phyloP scores from a whole-genome alignment of 2,888 invertebrate species.

The Agrypnus murinus region DNA sequence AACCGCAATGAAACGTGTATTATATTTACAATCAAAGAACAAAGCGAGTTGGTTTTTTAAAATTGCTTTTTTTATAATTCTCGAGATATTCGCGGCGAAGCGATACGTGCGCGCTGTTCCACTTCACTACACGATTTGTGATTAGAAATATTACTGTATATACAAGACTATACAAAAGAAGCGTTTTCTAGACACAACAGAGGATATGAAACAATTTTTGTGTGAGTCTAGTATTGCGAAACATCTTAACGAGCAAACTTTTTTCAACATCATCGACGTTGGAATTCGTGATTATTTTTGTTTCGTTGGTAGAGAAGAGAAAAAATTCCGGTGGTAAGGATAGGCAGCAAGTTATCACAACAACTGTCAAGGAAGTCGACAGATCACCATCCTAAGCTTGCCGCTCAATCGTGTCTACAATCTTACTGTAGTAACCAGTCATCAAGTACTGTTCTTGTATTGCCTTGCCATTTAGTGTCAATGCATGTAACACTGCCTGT shows the following conservation, averaged over 20 bases:
- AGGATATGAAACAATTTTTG: constrained; percentile 21
- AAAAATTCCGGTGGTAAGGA: constrained; percentile 36
- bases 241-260: constrained; percentile 17
- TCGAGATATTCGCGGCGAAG: constrained; percentile 57
- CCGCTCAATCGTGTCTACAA: constrained; percentile 44
- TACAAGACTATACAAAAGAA: not conserved
- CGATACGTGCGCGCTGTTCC: constrained; percentile 62
- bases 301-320: constrained; percentile 7
- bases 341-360: constrained; percentile 20
- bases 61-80: constrained; percentile 54
- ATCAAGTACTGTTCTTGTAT: constrained; percentile 48
- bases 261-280: no score
- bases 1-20: constrained; percentile 66
- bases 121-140: constrained; percentile 64
- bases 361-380: constrained; percentile 44
- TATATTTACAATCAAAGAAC: constrained; percentile 63
- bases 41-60: constrained; percentile 60
- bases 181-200: not conserved
- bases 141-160: constrained; percentile 57
- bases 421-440: constrained; percentile 39
- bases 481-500: constrained; percentile 37
- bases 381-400: constrained; percentile 42
- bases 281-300: constrained; percentile 1
- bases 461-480: constrained; percentile 51
- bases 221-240: constrained; percentile 10